phyloP scores from a whole-genome alignment of 2,113 vertebrate species.

The Jaculus jaculus region DNA sequence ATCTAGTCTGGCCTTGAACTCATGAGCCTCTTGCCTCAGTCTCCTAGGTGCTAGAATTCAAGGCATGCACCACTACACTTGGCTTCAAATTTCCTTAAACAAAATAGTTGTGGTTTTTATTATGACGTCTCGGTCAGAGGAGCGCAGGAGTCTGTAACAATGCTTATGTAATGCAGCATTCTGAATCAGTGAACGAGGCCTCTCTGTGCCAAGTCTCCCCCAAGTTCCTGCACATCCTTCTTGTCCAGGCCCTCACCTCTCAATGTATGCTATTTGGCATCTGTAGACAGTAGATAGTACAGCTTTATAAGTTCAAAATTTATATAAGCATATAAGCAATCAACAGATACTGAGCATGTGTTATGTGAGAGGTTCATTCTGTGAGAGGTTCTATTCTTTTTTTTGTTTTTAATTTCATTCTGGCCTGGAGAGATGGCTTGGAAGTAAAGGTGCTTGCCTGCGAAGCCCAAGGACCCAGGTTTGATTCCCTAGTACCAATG shows the following conservation, averaged over 20 bases:
- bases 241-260: constrained; percentile 2
- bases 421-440: too few species aligned
- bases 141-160: background rate
- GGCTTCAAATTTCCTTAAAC: background rate
- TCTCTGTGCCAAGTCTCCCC: background rate
- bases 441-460: too few species aligned
- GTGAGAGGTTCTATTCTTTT: background rate
- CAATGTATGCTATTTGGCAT: background rate
- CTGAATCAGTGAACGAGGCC: background rate
- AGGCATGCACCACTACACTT: background rate
- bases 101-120: background rate
- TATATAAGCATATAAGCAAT: background rate
- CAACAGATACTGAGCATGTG: background rate
- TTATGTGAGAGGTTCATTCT: background rate
- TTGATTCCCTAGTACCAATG: too few species aligned
- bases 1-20: background rate
- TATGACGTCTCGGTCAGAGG: background rate
- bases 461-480: too few species aligned
- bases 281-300: background rate
- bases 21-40: too few species aligned
- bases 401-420: too few species aligned
- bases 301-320: background rate
- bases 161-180: background rate
- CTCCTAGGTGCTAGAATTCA: background rate
- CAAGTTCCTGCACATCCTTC: background rate